These are phyloP conservation scores for Chromis chromis DNA, from an alignment of 2,797 vertebrate genomes.

Conservation along the genomic window DNA sequence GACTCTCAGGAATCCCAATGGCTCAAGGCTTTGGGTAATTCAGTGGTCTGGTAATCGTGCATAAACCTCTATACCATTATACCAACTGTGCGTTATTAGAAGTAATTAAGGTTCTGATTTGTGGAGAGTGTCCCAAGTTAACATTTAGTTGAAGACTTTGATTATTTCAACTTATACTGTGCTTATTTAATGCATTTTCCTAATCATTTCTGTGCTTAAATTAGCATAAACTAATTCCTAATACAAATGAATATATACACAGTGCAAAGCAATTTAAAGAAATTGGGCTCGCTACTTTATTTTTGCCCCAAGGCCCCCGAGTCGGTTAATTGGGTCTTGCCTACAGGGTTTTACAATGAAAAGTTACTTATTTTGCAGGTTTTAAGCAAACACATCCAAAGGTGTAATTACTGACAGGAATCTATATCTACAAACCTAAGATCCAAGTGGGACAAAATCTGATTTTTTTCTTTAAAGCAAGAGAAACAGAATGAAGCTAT, in stretches of 20 bases:
- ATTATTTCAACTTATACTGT: background rate
- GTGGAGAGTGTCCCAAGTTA: background rate
- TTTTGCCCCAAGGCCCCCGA: background rate
- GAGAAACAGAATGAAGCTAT: slow-evolving; percentile 22
- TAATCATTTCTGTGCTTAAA: background rate
- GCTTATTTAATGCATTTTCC: background rate
- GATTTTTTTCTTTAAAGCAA: slow-evolving; percentile 1
- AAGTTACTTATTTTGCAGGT: background rate
- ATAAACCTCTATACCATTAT: background rate
- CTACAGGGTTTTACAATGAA: background rate
- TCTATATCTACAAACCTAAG: too few relatives aligned
- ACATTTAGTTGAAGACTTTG: background rate
- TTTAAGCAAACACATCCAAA: background rate
- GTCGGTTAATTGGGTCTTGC: background rate
- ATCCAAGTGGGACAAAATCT: slow-evolving; percentile 14
- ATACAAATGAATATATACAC: background rate
- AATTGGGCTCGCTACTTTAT: background rate
- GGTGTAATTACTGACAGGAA: slow-evolving; percentile 12
- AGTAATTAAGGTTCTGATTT: background rate
- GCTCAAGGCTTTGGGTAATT: background rate
- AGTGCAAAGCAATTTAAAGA: background rate
- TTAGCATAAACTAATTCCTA: background rate
- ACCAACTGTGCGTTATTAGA: too few relatives aligned
- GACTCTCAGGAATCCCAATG: background rate
- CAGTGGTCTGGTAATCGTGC: background rate